Conservation (phyloP, 37 sponge, comb jelly and placozoan genomes). For the Mnemiopsis leidyi region DNA sequence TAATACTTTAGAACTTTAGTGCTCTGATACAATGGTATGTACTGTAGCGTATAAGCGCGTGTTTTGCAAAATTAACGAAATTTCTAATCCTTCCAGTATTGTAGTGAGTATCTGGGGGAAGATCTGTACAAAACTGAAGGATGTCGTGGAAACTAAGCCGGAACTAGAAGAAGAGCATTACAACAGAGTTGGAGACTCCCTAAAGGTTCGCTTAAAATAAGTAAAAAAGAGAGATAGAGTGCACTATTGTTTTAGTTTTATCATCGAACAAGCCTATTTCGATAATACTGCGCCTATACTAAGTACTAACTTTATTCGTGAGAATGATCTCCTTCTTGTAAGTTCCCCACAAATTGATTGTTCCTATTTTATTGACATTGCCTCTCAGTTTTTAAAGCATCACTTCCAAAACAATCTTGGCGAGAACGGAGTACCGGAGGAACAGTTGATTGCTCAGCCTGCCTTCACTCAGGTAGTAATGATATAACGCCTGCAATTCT, state of each 20-base stretch:
- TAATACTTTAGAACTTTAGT: no score
- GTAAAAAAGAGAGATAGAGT: no score
- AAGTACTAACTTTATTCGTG: no score
- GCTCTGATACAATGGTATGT: no score
- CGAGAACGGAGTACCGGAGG: background rate
- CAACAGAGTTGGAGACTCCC: background rate
- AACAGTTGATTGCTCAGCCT: background rate
- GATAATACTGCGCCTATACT: no score
- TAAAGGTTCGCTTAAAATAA: no score
- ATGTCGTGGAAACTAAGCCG: constrained; percentile 46
- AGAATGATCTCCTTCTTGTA: no score
- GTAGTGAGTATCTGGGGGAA: constrained; percentile 54
- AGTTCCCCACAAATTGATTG: no score
- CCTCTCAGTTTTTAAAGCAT: constrained; percentile 25
- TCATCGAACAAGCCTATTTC: background rate
- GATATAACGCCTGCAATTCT: background rate
- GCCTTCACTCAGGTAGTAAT: constrained; percentile 5
- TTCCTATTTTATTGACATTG: no score
- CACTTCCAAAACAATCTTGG: constrained; percentile 46
- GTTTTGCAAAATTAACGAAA: no score
- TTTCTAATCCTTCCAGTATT: no score
- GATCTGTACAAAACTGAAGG: constrained; percentile 57
- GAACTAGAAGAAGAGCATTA: constrained; percentile 47
- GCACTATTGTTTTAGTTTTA: background rate
- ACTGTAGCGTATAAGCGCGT: no score